Evolutionary conservation across 2,888 invertebrate genomes (phyloP).

Genomic region (Hemithea aestivaria): DNA sequence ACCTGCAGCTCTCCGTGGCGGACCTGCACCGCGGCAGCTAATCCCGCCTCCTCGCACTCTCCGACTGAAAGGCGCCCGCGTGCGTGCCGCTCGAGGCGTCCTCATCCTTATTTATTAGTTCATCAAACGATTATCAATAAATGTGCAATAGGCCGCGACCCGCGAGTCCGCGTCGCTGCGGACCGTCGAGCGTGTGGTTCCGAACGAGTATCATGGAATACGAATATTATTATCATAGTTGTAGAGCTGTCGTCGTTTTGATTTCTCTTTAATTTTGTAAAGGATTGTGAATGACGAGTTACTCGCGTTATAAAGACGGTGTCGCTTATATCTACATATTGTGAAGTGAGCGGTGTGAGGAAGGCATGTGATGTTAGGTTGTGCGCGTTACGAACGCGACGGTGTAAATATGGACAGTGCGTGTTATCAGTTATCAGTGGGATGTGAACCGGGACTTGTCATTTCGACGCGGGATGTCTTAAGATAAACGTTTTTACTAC

Average conservation of each 20-base stretch:
- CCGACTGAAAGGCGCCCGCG: neutral
- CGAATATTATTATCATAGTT: conserved; percentile 1
- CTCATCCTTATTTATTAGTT: conserved; percentile 20
- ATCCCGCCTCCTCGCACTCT: conserved; percentile 3
- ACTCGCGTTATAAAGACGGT: conserved; percentile 22
- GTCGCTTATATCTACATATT: conserved; percentile 21
- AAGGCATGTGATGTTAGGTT: conserved; percentile 10
- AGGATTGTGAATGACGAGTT: conserved; percentile 1
- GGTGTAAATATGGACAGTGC: conserved; percentile 45
- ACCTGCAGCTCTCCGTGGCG: conserved; percentile 55
- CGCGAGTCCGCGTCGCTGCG: conserved; percentile 32
- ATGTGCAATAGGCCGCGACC: conserved; percentile 55
- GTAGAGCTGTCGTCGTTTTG: conserved; percentile 5
- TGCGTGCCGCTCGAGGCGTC: neutral
- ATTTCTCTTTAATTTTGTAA: conserved; percentile 11
- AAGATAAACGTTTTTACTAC: conserved; percentile 34
- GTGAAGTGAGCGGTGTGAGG: conserved; percentile 22
- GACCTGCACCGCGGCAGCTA: conserved; percentile 54
- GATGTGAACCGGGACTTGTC: conserved; percentile 30
- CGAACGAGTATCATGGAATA: conserved; percentile 14
- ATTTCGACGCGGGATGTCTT: conserved; percentile 32
- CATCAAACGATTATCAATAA: conserved; percentile 9
- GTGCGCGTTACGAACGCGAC: conserved; percentile 47
- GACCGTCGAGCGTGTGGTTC: conserved; percentile 14
- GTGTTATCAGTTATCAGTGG: conserved; percentile 8